Evolutionary conservation across 2,888 invertebrate genomes (phyloP), one percentile per base, ranked within the genome.

Genomic region (Tetheella fluctuosa): DNA sequence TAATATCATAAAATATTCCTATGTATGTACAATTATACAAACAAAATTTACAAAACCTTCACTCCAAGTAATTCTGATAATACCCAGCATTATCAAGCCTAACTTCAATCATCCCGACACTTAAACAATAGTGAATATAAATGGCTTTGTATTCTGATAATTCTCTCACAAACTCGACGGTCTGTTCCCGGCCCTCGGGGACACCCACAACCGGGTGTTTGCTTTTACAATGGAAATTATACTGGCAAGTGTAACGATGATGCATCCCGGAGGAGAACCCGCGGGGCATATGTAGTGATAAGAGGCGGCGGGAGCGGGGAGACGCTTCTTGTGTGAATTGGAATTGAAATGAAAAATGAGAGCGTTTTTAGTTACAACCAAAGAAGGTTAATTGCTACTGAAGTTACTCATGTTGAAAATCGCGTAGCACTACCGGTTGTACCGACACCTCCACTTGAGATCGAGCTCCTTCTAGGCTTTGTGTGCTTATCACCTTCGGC

Each of bases 171-270:
- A 48, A 48, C 48, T 20, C 20, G 48, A 8, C 48, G 48, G 48
- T 48, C 48, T 42, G 64, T 66, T 71, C 69, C 64, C 68, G 59
- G 53, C 13, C 52, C 52, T 55, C 54, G 20, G 58, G 54, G 61
- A 62, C 55, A 23, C 34, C 34, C 34, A 34, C 65, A 59, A 64
- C 39, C 39, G 15, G 4, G 39, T 71, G 70, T 73, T 74, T 71
- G 80, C 73, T 72, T 76, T 76, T 73, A 73, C 77, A 77, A 76
- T 78, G 80, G 73, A 79, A 77, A 81, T 84, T 76, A 84, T 83
- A 77, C 80, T 65, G 70, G 74, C 73, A 74, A 78, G 76, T 77
- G 79, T 77, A 73, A 74, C 78, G 67, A 74, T 77, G 80, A 84
- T 79, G 79, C 71, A 63, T 76, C 83, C 74, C 81, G 55, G 34